phyloP scores from a whole-genome alignment of 2,888 invertebrate species.

The Leptopilina drosophilae region DNA sequence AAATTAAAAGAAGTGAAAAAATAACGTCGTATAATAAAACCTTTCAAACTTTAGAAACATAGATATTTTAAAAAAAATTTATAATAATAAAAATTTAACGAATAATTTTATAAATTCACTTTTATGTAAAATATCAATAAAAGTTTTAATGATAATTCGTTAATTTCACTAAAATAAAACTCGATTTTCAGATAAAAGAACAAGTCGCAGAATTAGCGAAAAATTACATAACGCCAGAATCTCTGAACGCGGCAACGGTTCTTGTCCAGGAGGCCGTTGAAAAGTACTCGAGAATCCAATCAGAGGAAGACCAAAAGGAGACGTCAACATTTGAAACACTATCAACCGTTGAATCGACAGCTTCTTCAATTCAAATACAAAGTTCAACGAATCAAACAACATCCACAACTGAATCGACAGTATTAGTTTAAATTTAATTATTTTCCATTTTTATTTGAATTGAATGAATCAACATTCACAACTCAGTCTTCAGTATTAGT shows the following conservation, averaged over 20 bases:
- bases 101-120: too few species aligned
- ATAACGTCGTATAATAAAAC: too few species aligned
- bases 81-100: too few species aligned
- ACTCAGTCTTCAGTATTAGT: neutral
- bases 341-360: neutral
- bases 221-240: slow-evolving; percentile 80
- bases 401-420: neutral
- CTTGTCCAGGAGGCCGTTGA: slow-evolving; percentile 82
- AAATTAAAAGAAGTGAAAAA: too few species aligned
- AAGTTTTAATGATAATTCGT: too few species aligned
- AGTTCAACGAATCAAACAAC: neutral
- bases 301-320: neutral
- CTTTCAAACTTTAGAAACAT: too few species aligned
- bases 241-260: slow-evolving; percentile 80
- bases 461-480: neutral
- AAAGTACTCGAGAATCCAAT: slow-evolving; percentile 75
- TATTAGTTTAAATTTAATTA: neutral
- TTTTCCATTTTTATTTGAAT: too few species aligned
- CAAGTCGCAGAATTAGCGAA: slow-evolving; percentile 78
- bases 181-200: slow-evolving; percentile 54
- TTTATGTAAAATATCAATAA: too few species aligned
- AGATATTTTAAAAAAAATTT: too few species aligned
- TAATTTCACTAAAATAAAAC: neutral
- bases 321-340: neutral
- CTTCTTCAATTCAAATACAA: neutral